Base-by-base conservation (phyloP, 2,113 vertebrate genomes). In the Albula goreensis region DNA sequence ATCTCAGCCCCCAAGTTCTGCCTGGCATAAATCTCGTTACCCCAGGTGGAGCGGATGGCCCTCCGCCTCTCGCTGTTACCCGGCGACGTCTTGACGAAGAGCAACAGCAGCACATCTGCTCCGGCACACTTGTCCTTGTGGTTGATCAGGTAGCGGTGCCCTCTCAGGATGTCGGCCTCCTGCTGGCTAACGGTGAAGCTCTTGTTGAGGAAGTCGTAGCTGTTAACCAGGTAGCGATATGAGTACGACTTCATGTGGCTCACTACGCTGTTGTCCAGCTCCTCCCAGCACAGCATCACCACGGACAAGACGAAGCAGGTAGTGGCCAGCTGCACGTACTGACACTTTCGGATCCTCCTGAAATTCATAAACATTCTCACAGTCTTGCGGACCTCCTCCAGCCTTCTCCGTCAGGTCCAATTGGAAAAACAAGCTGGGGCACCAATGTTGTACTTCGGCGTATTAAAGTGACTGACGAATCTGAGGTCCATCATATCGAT, bases 41-140 rank as follows among this genome's bases (percentile, higher is more conserved):
- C 98, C 98, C 98, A 99, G 0, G 98, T 99, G 1, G 93, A 94
- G 79, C 98, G 95, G 89, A 99, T 99, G 2, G 96, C 95, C 0
- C 94, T 92, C 7, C 98, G 94, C 50, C 97, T 93, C 51, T 93
- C 85, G 0, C 89, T 89, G 91, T 99, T 99, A 88, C 96, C 94
- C 0, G 98, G 97, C 0, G 97, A 96, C 0, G 95, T 96, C 90
- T 99, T 99, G 80, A 99, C 96, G 86, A 99, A 97, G 88, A 99
- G 87, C 10, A 99, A 90, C 0, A 99, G 97, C 41, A 99, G 95
- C 78, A 99, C 89, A 0, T 98, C 95, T 89, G 96, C 88, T 2
- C 83, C 83, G 2, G 77, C 80, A 83, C 98, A 99, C 89, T 97
- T 99, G 1, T 96, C 88, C 15, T 92, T 83, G 49, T 99, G 97